A percentile compares a stretch with the other conserved stretches of the same genome.
These are phyloP conservation scores for Polymixis lichenea DNA, from an alignment of 2,888 invertebrate species.

Conservation along the genomic window DNA sequence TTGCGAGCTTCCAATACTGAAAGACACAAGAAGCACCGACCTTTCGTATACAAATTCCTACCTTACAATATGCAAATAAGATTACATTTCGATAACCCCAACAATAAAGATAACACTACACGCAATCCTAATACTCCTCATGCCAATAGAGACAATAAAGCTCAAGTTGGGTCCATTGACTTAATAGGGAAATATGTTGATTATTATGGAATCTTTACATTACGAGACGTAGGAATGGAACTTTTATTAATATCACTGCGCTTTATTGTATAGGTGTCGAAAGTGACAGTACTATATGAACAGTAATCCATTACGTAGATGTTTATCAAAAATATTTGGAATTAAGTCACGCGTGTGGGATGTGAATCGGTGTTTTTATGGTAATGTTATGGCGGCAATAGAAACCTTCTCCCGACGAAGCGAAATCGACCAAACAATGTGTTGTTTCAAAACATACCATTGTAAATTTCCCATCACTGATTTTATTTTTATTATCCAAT, in stretches of 20 bases:
- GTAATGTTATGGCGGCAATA: conserved; percentile 81
- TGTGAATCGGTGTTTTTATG: conserved; percentile 80
- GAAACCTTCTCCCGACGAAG: conserved; percentile 72
- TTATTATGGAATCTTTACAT: conserved; percentile 73
- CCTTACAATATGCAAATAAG: conserved; percentile 54
- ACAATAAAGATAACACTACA: conserved; percentile 60
- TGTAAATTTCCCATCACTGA: conserved; percentile 72
- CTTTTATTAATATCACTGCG: conserved; percentile 73
- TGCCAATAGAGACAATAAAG: conserved; percentile 74
- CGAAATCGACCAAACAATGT: conserved; percentile 79
- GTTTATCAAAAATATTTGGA: conserved; percentile 82
- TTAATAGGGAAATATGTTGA: conserved; percentile 75
- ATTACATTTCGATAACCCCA: conserved; percentile 26
- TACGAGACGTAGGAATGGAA: conserved; percentile 76
- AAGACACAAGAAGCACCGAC: conserved; percentile 58
- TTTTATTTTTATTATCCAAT: conserved; percentile 64
- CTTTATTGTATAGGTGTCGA: conserved; percentile 73
- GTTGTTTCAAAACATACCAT: conserved; percentile 75
- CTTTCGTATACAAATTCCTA: conserved; percentile 44
- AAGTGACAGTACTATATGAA: conserved; percentile 74
- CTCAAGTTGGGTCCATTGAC: conserved; percentile 68
- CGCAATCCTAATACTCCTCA: conserved; percentile 69
- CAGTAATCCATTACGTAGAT: conserved; percentile 75
- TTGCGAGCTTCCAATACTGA: conserved; percentile 45
- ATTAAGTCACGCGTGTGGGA: conserved; percentile 83